A percentile compares a stretch with the other conserved stretches of the same genome.
Conservation (phyloP, 2,888 invertebrate genomes). For the Petrolisthes cinctipes region DNA sequence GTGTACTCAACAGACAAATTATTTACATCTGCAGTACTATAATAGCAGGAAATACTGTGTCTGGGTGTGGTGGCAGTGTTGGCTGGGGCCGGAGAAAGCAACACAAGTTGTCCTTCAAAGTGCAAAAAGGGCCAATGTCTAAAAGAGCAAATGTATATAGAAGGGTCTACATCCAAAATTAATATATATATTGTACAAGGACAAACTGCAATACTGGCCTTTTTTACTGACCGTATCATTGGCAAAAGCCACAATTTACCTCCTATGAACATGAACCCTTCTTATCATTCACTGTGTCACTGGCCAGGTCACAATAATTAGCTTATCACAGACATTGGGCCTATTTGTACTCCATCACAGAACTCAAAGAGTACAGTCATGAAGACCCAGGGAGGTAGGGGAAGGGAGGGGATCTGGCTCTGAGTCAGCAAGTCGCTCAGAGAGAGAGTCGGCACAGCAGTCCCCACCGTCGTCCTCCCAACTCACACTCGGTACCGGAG, state of each 20-base stretch:
- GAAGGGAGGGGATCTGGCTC: constrained; percentile 60
- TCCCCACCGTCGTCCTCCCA: constrained; percentile 59
- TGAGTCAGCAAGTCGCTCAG: constrained; percentile 54
- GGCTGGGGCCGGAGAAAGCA: too few relatives aligned
- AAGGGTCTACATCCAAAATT: too few relatives aligned
- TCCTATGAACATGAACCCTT: neutral
- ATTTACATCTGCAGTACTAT: too few relatives aligned
- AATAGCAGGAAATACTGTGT: too few relatives aligned
- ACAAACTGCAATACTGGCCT: too few relatives aligned
- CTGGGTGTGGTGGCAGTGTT: too few relatives aligned
- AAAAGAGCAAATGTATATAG: too few relatives aligned
- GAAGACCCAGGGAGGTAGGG: constrained; percentile 58
- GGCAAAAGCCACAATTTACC: constrained; percentile 14
- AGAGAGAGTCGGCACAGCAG: constrained; percentile 59
- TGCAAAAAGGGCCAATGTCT: too few relatives aligned
- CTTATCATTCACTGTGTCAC: neutral
- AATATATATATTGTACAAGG: too few relatives aligned
- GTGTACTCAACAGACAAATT: too few relatives aligned
- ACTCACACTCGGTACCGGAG: constrained; percentile 57
- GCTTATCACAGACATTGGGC: too few relatives aligned
- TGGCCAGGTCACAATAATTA: constrained; percentile 4
- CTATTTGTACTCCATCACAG: neutral
- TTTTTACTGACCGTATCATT: neutral
- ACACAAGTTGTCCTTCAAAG: too few relatives aligned
- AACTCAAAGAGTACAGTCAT: constrained; percentile 57